These are phyloP conservation scores for Parauchenoglanis ngamensis DNA, from an alignment of 2,797 vertebrate genomes.

Conservation along the genomic window DNA sequence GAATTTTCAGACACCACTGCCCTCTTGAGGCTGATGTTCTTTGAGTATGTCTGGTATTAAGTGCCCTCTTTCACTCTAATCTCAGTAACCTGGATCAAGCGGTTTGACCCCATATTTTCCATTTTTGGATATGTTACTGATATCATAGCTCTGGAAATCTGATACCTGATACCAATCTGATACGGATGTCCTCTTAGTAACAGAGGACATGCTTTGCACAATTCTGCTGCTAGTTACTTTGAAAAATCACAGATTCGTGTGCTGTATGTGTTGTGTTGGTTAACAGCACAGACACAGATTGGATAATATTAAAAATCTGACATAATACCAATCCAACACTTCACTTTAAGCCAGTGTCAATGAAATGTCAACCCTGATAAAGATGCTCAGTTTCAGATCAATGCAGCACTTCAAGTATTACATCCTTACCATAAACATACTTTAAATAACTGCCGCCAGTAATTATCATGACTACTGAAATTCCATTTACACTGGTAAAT, in stretches of 20 bases:
- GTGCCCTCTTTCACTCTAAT: neutral
- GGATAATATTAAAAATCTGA: neutral
- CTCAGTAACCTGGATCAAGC: neutral
- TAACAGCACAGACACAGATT: neutral
- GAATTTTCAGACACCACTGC: conserved; percentile 36
- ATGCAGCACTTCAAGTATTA: neutral
- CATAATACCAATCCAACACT: neutral
- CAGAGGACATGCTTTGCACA: neutral
- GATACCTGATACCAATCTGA: neutral
- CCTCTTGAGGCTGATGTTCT: conserved; percentile 39
- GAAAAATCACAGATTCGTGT: neutral
- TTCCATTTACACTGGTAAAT: neutral
- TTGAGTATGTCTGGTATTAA: neutral
- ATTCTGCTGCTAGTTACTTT: neutral
- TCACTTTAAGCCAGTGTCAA: neutral
- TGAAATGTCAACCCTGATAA: neutral
- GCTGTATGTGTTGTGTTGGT: neutral
- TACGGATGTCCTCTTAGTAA: neutral
- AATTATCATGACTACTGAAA: neutral
- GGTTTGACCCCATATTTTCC: neutral
- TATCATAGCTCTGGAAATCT: neutral
- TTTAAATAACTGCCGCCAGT: neutral
- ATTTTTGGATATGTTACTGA: neutral
- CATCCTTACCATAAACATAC: neutral
- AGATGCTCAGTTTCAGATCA: neutral